Base-by-base conservation (phyloP, 2,888 invertebrate species). In the Eledona agricola region DNA sequence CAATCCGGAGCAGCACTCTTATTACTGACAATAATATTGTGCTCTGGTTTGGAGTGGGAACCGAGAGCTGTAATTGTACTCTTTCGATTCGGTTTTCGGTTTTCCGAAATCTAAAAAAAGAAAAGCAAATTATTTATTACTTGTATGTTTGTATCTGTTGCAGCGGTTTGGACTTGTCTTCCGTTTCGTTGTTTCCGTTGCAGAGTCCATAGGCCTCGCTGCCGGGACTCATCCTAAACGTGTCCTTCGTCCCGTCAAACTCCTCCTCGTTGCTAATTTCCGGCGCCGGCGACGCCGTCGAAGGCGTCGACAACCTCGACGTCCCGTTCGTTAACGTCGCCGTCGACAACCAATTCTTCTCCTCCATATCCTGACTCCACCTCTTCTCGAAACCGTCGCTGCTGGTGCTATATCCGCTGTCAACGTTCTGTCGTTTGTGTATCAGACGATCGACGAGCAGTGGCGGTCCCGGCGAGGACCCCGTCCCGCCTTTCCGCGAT, bases 391-490 rank as follows among this genome's bases (percentile, higher is more conserved):
- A 80, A 0, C 89, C 88, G 75, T 93, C 93, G 64, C 88, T 87
- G 64, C 87, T 86, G 3, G 93, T 93, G 75, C 89, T 90, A 76
- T 93, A 94, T 0, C 93, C 93, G 57, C 93, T 93, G 74, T 95
- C 94, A 10, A 91, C 87, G 43, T 91, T 91, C 75, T 91, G 89
- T 53, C 85, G 76, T 60, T 84, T 83, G 65, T 82, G 81, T 57
- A 80, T 77, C 68, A 78, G 65, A 54, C 75, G 67, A 62, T 76
- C 76, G 11, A 73, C 69, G 45, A 76, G 61, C 47, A 73, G 71
- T 22, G 73, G 66, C 22, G 60, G 78, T 58, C 69, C 78, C 59
- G 64, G 74, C 64, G 70, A 80, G 72, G 70, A 77, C 77, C 6
- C 78, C 75, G 62, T 74, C 74, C 74, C 80, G 77, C 45, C 78